A percentile compares a stretch with the other conserved stretches of the same genome.
Conservation (phyloP, 2,113 vertebrate genomes). For the Erythrocercus mccallii region DNA sequence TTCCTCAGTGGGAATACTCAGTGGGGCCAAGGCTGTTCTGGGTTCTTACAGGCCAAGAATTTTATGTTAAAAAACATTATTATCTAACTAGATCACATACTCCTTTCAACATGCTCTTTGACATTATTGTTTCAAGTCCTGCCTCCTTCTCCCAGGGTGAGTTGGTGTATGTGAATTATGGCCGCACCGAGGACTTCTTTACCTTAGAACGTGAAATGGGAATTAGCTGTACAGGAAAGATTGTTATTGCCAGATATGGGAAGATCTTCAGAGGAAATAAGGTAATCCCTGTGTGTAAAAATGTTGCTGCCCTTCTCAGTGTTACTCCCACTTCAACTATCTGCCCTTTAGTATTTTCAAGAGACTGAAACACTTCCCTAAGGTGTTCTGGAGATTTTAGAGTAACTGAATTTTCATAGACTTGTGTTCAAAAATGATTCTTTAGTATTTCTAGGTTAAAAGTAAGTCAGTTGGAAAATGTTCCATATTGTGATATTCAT, state of each 20-base stretch:
- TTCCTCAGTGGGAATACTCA: background rate
- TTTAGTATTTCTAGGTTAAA: background rate
- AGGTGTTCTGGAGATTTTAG: background rate
- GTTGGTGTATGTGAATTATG: slow-evolving; percentile 94
- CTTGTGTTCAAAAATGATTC: background rate
- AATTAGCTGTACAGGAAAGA: slow-evolving; percentile 86
- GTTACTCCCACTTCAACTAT: background rate
- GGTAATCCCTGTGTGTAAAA: slow-evolving; percentile 64
- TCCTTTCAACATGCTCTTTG: background rate
- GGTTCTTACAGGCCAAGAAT: background rate
- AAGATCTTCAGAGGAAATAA: slow-evolving; percentile 97
- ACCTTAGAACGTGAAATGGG: slow-evolving; percentile 80
- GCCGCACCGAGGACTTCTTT: slow-evolving; percentile 88
- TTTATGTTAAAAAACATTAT: background rate
- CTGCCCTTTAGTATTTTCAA: background rate
- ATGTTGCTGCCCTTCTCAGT: background rate
- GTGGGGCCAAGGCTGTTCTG: background rate
- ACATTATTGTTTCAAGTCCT: background rate
- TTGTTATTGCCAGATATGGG: slow-evolving; percentile 93
- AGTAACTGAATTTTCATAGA: background rate
- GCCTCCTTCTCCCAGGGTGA: slow-evolving; percentile 78
- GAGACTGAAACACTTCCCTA: background rate
- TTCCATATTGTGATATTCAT: background rate
- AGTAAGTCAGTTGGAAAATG: background rate
- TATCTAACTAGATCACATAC: background rate